Percentiles rank a stretch among this genome's conserved stretches.
Evolutionary conservation across 2,797 vertebrate genomes (phyloP).

Genomic region (Poecilia velifera): DNA sequence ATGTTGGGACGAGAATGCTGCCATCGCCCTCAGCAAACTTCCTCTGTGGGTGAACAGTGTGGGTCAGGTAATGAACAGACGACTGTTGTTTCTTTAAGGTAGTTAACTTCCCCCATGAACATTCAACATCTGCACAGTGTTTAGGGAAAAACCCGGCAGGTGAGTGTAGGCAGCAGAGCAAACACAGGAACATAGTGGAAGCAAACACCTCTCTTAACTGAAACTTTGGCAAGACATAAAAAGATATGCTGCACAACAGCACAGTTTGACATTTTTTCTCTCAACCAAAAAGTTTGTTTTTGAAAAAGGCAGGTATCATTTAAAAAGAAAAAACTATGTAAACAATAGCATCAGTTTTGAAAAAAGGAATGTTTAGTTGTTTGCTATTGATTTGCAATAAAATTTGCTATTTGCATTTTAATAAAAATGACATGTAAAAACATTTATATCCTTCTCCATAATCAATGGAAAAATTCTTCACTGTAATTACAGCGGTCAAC

Average conservation of each 20-base stretch:
- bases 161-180: conserved; percentile 43
- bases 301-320: neutral
- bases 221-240: conserved; percentile 9
- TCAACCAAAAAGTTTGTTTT: neutral
- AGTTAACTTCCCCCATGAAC: conserved; percentile 45
- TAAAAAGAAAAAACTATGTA: neutral
- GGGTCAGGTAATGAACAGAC: conserved; percentile 29
- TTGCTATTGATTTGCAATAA: neutral
- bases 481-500: neutral
- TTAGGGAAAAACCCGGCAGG: conserved; percentile 48
- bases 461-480: neutral
- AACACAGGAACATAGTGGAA: conserved; percentile 31
- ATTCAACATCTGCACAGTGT: conserved; percentile 52
- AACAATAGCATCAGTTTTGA: neutral
- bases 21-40: conserved; percentile 55
- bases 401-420: neutral
- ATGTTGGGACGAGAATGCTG: neutral
- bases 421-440: neutral
- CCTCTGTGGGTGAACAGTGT: conserved; percentile 24
- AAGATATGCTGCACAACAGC: neutral
- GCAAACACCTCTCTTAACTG: conserved; percentile 38
- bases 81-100: conserved; percentile 20
- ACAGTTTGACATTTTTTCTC: neutral
- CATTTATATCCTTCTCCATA: neutral
- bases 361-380: neutral